Conservation (phyloP, 2,113 vertebrate genomes). For the Aleadryas rufinucha region DNA sequence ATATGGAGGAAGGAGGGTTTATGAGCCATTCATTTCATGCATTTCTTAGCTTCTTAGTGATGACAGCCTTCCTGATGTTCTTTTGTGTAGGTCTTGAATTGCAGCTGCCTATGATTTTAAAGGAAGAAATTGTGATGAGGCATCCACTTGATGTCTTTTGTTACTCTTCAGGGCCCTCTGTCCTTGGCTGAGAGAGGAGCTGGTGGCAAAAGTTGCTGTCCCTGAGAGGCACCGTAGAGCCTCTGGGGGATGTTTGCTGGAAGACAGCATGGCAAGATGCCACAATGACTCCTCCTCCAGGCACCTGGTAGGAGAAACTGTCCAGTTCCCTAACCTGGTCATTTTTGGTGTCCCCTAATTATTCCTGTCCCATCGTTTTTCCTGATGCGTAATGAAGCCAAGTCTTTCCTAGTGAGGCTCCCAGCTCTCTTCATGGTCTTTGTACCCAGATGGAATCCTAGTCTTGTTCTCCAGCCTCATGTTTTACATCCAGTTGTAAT, state of each 20-base stretch:
- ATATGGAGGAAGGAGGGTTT: background rate
- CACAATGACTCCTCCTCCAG: accelerated
- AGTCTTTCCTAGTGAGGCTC: background rate
- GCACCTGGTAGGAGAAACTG: background rate
- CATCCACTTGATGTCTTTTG: background rate
- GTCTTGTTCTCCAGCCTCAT: background rate
- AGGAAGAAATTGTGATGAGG: background rate
- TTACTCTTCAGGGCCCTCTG: background rate
- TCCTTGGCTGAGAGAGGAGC: background rate
- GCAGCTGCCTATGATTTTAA: background rate
- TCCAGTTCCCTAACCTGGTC: too few relatives aligned
- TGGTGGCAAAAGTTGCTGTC: background rate
- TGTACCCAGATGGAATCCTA: background rate
- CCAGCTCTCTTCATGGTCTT: background rate
- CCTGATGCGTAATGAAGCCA: background rate
- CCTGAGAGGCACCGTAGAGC: accelerated
- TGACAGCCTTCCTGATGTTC: background rate
- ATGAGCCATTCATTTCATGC: background rate
- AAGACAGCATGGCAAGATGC: background rate
- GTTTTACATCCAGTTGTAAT: background rate
- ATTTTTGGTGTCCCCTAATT: background rate
- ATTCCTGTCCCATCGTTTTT: accelerated
- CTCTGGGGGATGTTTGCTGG: background rate
- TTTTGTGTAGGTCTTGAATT: background rate
- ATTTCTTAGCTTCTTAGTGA: background rate